phyloP scores from a whole-genome alignment of 2,113 vertebrate genomes.

The Alces alces region DNA sequence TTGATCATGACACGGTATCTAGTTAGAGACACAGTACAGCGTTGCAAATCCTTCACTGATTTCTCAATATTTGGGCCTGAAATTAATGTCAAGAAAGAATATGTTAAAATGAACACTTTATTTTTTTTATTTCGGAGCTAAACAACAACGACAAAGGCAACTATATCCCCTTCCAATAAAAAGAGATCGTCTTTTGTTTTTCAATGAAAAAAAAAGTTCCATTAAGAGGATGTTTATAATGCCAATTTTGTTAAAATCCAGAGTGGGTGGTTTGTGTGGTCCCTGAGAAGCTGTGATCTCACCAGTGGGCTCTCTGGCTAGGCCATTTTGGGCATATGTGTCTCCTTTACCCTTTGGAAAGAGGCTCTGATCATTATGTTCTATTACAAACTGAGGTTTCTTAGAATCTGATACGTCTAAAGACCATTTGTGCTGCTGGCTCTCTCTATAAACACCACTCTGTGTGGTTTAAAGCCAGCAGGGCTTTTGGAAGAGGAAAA shows the following conservation, averaged over 20 bases:
- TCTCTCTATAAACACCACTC: background rate
- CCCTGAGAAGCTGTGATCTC: background rate
- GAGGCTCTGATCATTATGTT: conserved; percentile 17
- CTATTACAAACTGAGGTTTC: background rate
- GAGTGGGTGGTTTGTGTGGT: too few relatives aligned
- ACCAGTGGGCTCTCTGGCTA: background rate
- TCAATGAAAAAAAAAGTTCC: background rate
- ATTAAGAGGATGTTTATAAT: background rate
- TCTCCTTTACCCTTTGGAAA: background rate
- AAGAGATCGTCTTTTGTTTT: background rate
- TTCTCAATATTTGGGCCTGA: conserved; percentile 86
- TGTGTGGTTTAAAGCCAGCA: background rate
- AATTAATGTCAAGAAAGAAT: conserved; percentile 46
- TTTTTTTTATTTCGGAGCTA: background rate
- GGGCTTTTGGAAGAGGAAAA: conserved; percentile 30
- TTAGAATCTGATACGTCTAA: background rate
- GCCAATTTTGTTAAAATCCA: background rate
- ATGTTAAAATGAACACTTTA: background rate
- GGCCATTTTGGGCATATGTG: background rate
- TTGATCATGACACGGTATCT: conserved; percentile 86
- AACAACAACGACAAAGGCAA: background rate
- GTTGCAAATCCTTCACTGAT: conserved; percentile 86
- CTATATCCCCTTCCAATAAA: background rate
- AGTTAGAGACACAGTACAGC: conserved; percentile 85
- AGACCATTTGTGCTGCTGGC: conserved; percentile 4